A percentile compares a stretch with the other conserved stretches of the same genome.
Conservation (phyloP, 2,113 vertebrate genomes). For the Eolophus roseicapilla region DNA sequence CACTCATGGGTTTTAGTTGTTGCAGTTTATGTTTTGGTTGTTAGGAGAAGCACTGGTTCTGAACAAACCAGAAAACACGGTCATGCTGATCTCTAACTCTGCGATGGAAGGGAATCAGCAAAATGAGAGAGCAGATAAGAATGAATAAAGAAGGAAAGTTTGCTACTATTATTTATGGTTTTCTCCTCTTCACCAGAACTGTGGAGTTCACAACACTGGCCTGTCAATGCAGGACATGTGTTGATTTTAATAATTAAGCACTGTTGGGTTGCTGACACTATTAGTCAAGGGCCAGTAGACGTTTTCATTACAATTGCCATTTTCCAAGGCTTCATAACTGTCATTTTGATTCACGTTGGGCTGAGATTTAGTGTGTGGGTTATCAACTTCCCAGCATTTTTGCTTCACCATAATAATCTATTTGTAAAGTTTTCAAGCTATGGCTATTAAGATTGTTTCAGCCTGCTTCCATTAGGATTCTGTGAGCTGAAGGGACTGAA, state of each 20-base stretch:
- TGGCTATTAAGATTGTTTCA: not conserved
- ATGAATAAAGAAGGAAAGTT: not conserved
- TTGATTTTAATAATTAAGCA: conserved; percentile 60
- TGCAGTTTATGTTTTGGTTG: not conserved
- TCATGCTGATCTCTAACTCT: not conserved
- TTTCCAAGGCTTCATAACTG: conserved; percentile 33
- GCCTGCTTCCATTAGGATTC: not conserved
- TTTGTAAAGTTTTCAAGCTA: not conserved
- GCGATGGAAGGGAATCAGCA: not conserved
- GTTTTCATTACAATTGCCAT: conserved; percentile 40
- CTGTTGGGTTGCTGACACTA: conserved; percentile 8
- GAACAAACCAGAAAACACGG: not conserved
- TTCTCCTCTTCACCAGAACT: not conserved
- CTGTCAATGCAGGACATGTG: not conserved
- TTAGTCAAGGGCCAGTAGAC: conserved; percentile 45
- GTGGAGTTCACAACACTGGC: not conserved
- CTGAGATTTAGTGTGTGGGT: not conserved
- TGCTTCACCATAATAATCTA: not conserved
- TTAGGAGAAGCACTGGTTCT: not conserved
- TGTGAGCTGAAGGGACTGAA: not conserved
- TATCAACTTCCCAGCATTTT: conserved; percentile 22
- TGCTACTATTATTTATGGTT: not conserved
- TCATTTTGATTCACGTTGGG: not conserved
- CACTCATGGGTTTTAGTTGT: not conserved
- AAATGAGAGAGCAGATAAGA: not conserved